Evolutionary conservation across 2,888 invertebrate species (phyloP), one percentile per base, ranked within the genome.

Genomic region (Brachypalpus laphriformis): DNA sequence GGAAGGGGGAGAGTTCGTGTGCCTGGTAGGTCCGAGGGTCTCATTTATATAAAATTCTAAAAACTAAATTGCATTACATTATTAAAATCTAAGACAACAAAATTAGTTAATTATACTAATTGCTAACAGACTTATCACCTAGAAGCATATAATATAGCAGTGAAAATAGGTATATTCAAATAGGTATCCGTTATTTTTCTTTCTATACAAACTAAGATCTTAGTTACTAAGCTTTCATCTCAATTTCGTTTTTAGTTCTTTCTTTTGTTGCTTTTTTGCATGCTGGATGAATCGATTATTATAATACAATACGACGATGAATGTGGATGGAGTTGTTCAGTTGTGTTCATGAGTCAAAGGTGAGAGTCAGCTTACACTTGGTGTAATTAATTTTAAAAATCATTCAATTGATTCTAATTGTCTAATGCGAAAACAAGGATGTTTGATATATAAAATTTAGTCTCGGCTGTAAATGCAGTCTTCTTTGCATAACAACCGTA

Each of bases 21-120:
- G 11, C 25, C n/a, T 20, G 37, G 61, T 8, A 20, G 57, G 57
- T 20, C 9, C 18, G 20, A n/a, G 25, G 42, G 31, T 47, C 56
- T 76, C 40, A 14, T 68, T 57, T 76, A 57, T 76, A 76, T 68
- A 76, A 76, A 74, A 56, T 51, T 63, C 68, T 74, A 68, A 66
- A 75, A 59, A 70, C 57, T 78, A 70, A 83, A 83, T 83, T 83
- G 83, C 83, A 78, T 78, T 83, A 78, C 63, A 78, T 78, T 83
- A 74, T 74, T 56, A 66, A 68, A 70, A 74, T 74, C 74, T 75
- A 83, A 83, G 18, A 68, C 51, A 78, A 78, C 34, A 68, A 68
- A 57, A 47, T 70, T 72, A 49, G 51, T 77, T 56, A 70, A 75
- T 74, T 78, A 57, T 57, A 65, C 83, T 83, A 82, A 82, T 37